Base-by-base conservation (phyloP, 2,888 invertebrate species). In the Zygothrica quintamaculata region DNA sequence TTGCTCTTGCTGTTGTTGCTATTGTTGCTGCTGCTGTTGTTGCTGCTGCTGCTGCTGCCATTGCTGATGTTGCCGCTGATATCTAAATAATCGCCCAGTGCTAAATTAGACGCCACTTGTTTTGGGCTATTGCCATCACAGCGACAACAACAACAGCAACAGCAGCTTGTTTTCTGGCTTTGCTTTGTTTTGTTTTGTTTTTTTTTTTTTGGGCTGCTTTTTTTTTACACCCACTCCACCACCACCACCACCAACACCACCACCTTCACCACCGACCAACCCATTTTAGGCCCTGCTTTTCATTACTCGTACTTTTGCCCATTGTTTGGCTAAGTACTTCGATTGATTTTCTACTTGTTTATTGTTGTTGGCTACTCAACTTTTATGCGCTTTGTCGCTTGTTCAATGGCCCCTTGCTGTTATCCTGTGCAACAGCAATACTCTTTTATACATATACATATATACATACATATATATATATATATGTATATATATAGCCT, bases 261-360 rank as follows among this genome's bases (percentile, higher is more conserved):
- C n/a, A n/a, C n/a, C n/a, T n/a, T n/a, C n/a, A n/a, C n/a, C n/a
- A n/a, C n/a, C n/a, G n/a, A n/a, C n/a, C n/a, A n/a, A n/a, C n/a
- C n/a, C 26, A 15, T 43, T 11, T 44, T 40, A 33, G 33, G 12
- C 16, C 12, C 25, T 9, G 48, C 12, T 37, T 72, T 66, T 15
- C 46, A 44, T 47, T 58, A 52, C 47, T 34, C 36, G 22, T 48
- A 65, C 39, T 74, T 46, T 50, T 29, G 71, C 37, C 43, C 81
- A 84, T 80, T 80, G 87, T 80, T 80, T 81, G 82, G 68, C 53
- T 78, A 87, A 80, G 85, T 84, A 81, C 85, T 81, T 81, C 80
- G 84, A 81, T 81, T 80, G 80, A 80, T 80, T 80, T 80, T 71
- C 60, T 58, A 66, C 65, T 75, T 78, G 65, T 80, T 86, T 77